Conservation (phyloP, 2,888 invertebrate species). For the Eupeodes latifasciatus region DNA sequence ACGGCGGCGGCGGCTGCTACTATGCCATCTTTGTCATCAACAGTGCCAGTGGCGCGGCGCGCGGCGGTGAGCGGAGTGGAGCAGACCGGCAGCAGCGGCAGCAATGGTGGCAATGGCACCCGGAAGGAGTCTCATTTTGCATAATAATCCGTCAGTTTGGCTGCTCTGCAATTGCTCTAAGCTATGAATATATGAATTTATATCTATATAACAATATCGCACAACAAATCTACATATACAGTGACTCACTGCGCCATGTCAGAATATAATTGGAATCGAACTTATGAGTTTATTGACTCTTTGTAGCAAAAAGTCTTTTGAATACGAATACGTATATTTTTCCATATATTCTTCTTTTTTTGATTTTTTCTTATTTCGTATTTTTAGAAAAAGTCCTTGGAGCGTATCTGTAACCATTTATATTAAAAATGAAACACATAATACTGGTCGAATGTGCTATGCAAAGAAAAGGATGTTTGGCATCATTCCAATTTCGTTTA, state of each 20-base stretch:
- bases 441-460: constrained; percentile 32
- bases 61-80: neutral
- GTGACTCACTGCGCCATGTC: constrained; percentile 67
- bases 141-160: constrained; percentile 68
- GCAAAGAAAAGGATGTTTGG: constrained; percentile 67
- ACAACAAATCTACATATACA: constrained; percentile 24
- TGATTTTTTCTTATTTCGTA: constrained; percentile 28
- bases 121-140: constrained; percentile 68
- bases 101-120: constrained; percentile 41
- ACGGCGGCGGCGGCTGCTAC: neutral
- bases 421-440: constrained; percentile 57
- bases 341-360: constrained; percentile 11
- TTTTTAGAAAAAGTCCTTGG: constrained; percentile 73
- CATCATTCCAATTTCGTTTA: constrained; percentile 58
- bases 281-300: constrained; percentile 74
- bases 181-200: constrained; percentile 35
- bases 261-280: constrained; percentile 75
- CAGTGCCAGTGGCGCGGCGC: neutral
- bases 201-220: neutral
- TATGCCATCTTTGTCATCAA: constrained; percentile 13
- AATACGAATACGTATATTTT: neutral
- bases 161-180: constrained; percentile 59
- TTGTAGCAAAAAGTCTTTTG: constrained; percentile 8
- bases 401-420: constrained; percentile 65
- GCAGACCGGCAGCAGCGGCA: too few relatives aligned